Percentiles rank a stretch among this genome's conserved stretches.
These are phyloP conservation scores for Oncorhynchus masou DNA, from an alignment of 2,113 vertebrate genomes.

Conservation along the genomic window DNA sequence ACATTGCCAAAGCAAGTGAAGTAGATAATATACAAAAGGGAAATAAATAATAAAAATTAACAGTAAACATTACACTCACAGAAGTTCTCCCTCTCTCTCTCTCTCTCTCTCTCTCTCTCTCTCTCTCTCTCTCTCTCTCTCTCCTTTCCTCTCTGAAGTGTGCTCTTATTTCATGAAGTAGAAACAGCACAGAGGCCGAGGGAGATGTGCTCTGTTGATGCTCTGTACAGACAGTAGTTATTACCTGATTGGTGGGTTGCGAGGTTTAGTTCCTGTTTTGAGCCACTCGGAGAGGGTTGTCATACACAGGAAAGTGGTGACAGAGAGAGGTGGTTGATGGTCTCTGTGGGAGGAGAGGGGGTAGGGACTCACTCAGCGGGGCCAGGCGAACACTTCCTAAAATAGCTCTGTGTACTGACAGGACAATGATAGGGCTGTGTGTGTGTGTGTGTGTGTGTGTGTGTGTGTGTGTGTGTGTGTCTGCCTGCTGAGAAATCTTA, in stretches of 20 bases:
- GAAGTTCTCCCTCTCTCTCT: background rate
- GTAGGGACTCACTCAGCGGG: slow-evolving; percentile 44
- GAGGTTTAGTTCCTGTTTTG: slow-evolving; percentile 54
- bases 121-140: too few species aligned
- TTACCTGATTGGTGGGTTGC: slow-evolving; percentile 68
- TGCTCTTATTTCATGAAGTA: background rate
- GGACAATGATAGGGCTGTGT: slow-evolving; percentile 58
- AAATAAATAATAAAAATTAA: too few species aligned
- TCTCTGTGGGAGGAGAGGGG: slow-evolving; percentile 51
- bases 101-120: too few species aligned
- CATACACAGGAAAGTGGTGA: too few species aligned
- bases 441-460: background rate
- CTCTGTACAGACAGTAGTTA: slow-evolving; percentile 46
- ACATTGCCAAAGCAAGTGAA: too few species aligned
- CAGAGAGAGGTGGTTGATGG: slow-evolving; percentile 33
- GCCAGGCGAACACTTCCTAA: slow-evolving; percentile 57
- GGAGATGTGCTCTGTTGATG: too few species aligned
- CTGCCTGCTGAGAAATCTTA: slow-evolving; percentile 55
- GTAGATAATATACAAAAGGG: too few species aligned
- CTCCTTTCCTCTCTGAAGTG: background rate
- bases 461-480: too few species aligned
- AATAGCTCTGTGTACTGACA: slow-evolving; percentile 66
- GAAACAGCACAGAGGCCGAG: too few species aligned
- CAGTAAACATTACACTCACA: too few species aligned
- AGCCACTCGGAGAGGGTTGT: slow-evolving; percentile 2